phyloP scores from a whole-genome alignment of 35 echinoderm and acorn worm genomes.

The Lytechinus variegatus region DNA sequence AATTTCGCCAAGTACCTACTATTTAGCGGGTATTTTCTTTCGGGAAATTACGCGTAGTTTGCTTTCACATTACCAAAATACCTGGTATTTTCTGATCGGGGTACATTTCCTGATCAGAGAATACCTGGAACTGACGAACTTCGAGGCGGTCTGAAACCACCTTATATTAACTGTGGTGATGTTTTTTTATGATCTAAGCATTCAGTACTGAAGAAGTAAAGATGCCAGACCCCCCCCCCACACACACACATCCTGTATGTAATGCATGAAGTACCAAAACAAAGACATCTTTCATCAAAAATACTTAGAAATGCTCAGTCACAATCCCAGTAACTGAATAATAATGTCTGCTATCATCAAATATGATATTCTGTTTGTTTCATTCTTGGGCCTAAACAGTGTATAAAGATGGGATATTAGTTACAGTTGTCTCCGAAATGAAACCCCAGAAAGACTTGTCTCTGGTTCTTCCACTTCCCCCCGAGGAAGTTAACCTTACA shows the following conservation, averaged over 20 bases:
- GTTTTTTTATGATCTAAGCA: too few relatives aligned
- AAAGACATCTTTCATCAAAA: not conserved
- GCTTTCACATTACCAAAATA: too few relatives aligned
- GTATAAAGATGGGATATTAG: not conserved
- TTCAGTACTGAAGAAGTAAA: too few relatives aligned
- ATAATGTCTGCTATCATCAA: not conserved
- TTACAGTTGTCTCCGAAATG: not conserved
- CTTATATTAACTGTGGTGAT: too few relatives aligned
- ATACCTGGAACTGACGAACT: too few relatives aligned
- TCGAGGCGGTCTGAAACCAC: too few relatives aligned
- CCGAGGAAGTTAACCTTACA: not conserved
- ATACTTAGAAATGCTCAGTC: not conserved
- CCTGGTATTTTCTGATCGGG: too few relatives aligned
- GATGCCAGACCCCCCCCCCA: too few relatives aligned
- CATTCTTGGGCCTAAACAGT: not conserved
- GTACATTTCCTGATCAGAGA: too few relatives aligned
- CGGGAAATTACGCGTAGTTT: too few relatives aligned
- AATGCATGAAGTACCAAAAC: not conserved
- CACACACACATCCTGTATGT: not conserved
- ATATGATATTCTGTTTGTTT: constrained; percentile 6
- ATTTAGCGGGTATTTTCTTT: too few relatives aligned
- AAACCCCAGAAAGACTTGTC: not conserved
- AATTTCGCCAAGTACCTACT: too few relatives aligned
- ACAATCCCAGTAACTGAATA: not conserved
- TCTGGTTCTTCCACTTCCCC: not conserved